Evolutionary conservation across 1,140 invertebrate species (phyloP), one percentile per base, ranked within the genome.

Genomic region (Venustaconcha ellipsiformis): DNA sequence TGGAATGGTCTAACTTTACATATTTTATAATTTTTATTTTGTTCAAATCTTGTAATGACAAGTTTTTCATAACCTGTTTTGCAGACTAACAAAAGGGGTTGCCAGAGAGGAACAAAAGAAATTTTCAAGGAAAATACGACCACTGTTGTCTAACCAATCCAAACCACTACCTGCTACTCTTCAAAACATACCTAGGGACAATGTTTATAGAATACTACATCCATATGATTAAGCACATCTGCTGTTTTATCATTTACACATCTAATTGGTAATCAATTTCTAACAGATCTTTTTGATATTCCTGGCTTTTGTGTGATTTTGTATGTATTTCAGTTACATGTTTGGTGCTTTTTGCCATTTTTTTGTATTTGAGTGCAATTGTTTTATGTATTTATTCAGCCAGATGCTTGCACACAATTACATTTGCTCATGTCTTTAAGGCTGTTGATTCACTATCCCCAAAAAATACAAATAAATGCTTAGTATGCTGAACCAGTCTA

Each of bases 131-230:
- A 37, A 37, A 37, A 37, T 37, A 37, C 37, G 37, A 37, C 37
- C 37, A 37, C 37, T 67, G 67, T 80, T 69, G 58, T 57, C n/a
- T 72, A 73, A 66, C 70, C 65, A 74, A 79, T 86, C 48, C 37
- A 37, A 37, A 37, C 37, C 37, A 37, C 3, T 37, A 86, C 83
- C 86, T 58, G 77, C 77, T 23, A 80, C 83, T 57, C 20, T 86
- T 57, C 70, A 70, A 70, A 81, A 79, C 23, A 78, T 87, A 37
- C 75, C 80, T 65, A 72, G 84, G 73, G 83, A 86, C 68, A 69
- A 80, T 64, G 76, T 85, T 26, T 87, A 74, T 79, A 79, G 80
- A 64, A 85, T 87, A 59, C 76, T 87, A 14, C 86, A 87, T 75
- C 83, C 84, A 20, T 78, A 81, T 70, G 82, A 83, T 18, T 83